Evolutionary conservation across 2,888 invertebrate genomes (phyloP).

Genomic region (Agrochola lota): DNA sequence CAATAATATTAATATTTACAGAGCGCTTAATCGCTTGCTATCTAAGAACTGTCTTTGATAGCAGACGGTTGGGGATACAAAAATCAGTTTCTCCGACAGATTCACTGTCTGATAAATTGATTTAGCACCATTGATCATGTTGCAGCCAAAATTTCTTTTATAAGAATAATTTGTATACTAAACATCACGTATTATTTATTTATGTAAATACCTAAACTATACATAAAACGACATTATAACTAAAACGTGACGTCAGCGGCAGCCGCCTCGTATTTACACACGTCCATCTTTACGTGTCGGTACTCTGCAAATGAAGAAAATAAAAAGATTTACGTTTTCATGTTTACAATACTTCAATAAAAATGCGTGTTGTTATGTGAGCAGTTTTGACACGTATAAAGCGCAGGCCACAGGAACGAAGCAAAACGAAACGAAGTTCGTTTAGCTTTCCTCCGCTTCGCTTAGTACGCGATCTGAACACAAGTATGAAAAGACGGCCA

Average conservation of each 20-base stretch:
- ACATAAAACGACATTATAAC: constrained; percentile 4
- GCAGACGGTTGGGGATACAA: too few relatives aligned
- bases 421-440: too few relatives aligned
- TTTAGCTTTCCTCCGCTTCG: too few relatives aligned
- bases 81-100: too few relatives aligned
- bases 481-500: too few relatives aligned
- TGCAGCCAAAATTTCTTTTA: background rate
- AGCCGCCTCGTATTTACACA: constrained; percentile 82
- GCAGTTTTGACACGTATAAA: too few relatives aligned
- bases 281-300: constrained; percentile 82
- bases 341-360: background rate
- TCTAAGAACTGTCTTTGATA: background rate
- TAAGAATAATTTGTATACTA: background rate
- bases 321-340: background rate
- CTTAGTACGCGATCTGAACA: too few relatives aligned
- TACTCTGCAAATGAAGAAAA: constrained; percentile 78
- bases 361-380: background rate
- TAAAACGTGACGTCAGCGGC: constrained; percentile 72
- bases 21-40: background rate
- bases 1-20: background rate
- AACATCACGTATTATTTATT: background rate
- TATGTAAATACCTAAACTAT: background rate
- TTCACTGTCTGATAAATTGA: background rate
- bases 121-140: background rate
- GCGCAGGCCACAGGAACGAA: too few relatives aligned